Base-by-base conservation (phyloP, 1,140 invertebrate species). In the Drosophila watanabei region DNA sequence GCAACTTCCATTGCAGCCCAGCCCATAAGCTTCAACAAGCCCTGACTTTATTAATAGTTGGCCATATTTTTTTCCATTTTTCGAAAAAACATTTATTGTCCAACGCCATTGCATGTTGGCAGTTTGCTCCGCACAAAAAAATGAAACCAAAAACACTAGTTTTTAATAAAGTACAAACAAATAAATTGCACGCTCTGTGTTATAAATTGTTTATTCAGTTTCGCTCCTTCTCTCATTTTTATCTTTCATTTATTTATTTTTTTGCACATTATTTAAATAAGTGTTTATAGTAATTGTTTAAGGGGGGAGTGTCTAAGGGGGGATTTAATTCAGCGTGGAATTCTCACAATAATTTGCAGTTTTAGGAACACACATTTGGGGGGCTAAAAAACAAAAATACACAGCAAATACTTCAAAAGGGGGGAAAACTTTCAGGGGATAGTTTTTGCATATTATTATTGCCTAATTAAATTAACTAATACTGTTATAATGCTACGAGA, bases 211-310 rank as follows among this genome's bases (percentile, higher is more conserved):
- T 88, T 88, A 89, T 88, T 87, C 75, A 52, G 49, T 69, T 79
- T 70, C 51, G 57, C 65, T 79, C 30, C 37, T 75, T 49, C 43
- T 39, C 45, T 64, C 28, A 24, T 46, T 57, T 37, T 39, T 33
- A 39, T 56, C 33, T 57, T 16, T 39, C 18, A 56, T 37, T 54
- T 54, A 33, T 56, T 56, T 37, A 66, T 70, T 65, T 79, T 84
- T 84, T 88, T 90, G 86, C 86, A 90, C 86, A 90, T 90, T 70
- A 90, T 89, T 89, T 90, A 79, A 90, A 85, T 90, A 71, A 69
- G 75, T 85, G 79, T 71, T 69, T 72, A 79, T 63, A 81, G 48
- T 85, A 61, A 61, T 77, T 46, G 65, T 75, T 87, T 64, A 76
- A 35, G 30, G 18, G 43, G 58, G 58, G 61, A 41, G 80, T 76